Evolutionary conservation across 2,888 invertebrate species (phyloP), one percentile per base, ranked within the genome.

Genomic region (Nymphalis polychloros): DNA sequence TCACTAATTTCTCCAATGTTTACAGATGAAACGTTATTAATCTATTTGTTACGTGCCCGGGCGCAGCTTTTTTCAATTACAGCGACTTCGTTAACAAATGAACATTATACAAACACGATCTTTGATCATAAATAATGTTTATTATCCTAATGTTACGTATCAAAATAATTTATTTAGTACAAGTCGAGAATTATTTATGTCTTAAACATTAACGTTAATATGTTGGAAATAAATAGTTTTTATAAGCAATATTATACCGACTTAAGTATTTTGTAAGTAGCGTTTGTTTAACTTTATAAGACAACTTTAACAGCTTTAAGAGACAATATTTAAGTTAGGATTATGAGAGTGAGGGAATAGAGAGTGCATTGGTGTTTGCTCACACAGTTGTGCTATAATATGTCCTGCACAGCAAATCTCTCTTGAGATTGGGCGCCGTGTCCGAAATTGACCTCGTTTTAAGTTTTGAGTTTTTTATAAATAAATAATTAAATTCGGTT

Each of bases 11-110:
- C 67, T 69, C 57, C 19, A 19, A 48, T 63, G 69, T 69, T 64
- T 55, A 59, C 66, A 67, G 41, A 41, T 13, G 41, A 41, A 41
- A 41, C 59, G 61, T 69, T 69, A 71, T 71, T 64, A 67, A 62
- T 61, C 64, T 50, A 71, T 69, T 67, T 59, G 59, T 71, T 69
- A 67, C 55, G 1, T 55, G 60, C 55, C 41, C 62, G 46, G 20
- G 55, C 52, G 53, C 48, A 63, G 59, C 57, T 65, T 68, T 41
- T 71, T 71, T 69, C 71, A 71, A 71, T 71, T 71, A 71, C 57
- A 57, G 19, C 47, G 49, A 57, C 52, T 59, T 52, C 57, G 57
- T 60, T 71, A 67, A 69, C 67, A 69, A 67, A 69, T 64, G 64
- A 41, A 57, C 62, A 57, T 68, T 68, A 68, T 47, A 67, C 60